Evolutionary conservation across 2,113 vertebrate species (phyloP), one percentile per base, ranked within the genome.

Genomic region (Sporophila hypoxantha): DNA sequence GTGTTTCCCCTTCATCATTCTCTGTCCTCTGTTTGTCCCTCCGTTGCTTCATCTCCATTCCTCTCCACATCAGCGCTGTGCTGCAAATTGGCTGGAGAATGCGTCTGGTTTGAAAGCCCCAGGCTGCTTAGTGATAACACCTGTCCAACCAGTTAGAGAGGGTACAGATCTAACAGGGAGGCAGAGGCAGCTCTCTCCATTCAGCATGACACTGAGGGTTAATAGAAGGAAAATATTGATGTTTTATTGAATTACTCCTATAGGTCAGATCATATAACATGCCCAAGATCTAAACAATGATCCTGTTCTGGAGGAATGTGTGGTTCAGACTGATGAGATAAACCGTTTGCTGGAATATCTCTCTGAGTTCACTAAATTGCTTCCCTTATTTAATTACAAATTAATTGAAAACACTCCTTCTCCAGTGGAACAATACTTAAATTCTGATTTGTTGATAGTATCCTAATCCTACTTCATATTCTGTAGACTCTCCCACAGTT

Each of bases 301-400:
- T 96, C 94, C 95, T 92, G 94, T 92, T 88, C 94, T 95, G 92
- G 94, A 97, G 94, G 97, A 97, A 97, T 97, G 97, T 95, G 94
- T 96, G 93, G 94, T 94, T 97, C 95, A 97, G 95, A 89, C 95
- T 90, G 96, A 97, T 97, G 97, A 97, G 97, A 97, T 97, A 97
- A 97, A 97, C 93, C 82, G 29, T 96, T 94, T 93, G 89, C 83
- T 93, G 95, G 78, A 95, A 95, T 96, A 95, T 96, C 95, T 97
- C 88, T 96, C 93, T 56, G 82, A 97, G 94, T 95, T 96, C 92
- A 88, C 93, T 88, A 96, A 97, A 97, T 97, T 97, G 94, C 96
- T 97, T 97, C 96, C 96, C 95, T 97, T 97, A 97, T 97, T 97
- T 97, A 97, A 97, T 97, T 97, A 97, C 95, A 95, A 97, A 97